phyloP scores from a whole-genome alignment of 2,797 vertebrate species.

The Sarcoramphus papa region DNA sequence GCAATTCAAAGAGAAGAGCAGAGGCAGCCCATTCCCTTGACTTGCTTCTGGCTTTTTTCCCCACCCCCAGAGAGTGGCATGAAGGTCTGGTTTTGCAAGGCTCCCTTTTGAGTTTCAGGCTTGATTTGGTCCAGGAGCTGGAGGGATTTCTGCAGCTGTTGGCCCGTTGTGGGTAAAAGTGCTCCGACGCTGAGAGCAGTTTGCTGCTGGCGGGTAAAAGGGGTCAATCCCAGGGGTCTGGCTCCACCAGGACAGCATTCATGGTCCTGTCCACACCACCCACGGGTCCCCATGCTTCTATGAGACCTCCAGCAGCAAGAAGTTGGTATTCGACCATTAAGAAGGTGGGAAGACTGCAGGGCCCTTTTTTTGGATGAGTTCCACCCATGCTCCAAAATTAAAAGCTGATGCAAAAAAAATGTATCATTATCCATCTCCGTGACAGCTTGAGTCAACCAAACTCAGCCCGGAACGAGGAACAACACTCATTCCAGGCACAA shows the following conservation, averaged over 20 bases:
- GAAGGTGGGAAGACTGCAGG: background rate
- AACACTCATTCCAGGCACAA: slow-evolving; percentile 18
- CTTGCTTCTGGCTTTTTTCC: background rate
- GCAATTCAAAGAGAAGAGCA: slow-evolving; percentile 23
- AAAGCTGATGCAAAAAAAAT: slow-evolving; percentile 39
- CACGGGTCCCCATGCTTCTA: background rate
- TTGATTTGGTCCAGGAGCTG: background rate
- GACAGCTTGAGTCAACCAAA: slow-evolving; percentile 44
- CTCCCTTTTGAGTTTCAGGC: background rate
- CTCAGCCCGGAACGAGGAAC: background rate
- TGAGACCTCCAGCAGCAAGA: background rate
- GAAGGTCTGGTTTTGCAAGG: background rate
- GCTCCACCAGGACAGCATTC: background rate
- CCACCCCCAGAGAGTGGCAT: background rate
- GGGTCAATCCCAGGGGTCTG: background rate
- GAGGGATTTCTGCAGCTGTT: background rate
- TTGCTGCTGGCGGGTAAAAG: background rate
- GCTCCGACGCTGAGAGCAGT: fast-evolving
- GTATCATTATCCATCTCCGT: slow-evolving; percentile 31
- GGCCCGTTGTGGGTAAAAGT: background rate
- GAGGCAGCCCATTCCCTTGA: background rate
- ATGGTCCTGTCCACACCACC: background rate
- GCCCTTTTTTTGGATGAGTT: background rate
- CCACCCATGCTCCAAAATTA: slow-evolving; percentile 27
- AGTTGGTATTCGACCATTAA: background rate